Evolutionary conservation across 2,797 vertebrate genomes (phyloP).

Genomic region (Rhinoraja longicauda): DNA sequence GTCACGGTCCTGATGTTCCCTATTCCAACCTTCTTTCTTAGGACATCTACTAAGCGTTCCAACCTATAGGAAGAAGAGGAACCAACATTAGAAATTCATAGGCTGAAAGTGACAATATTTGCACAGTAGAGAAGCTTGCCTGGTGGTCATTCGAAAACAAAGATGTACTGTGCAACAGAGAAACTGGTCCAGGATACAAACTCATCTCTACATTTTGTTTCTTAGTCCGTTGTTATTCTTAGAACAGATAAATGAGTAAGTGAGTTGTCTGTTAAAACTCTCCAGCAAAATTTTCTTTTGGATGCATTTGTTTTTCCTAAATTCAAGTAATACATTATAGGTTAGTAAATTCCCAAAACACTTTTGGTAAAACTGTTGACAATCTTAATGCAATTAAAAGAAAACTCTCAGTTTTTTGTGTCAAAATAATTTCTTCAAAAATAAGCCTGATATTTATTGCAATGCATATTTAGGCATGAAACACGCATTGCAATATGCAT

Average conservation of each 20-base stretch:
- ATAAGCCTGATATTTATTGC: neutral
- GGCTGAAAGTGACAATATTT: conserved; percentile 59
- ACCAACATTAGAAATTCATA: conserved; percentile 55
- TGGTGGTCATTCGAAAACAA: conserved; percentile 56
- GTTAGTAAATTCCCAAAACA: neutral
- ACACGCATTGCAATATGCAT: too few species aligned
- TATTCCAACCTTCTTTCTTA: conserved; percentile 90
- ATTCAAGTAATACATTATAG: neutral
- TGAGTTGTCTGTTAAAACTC: neutral
- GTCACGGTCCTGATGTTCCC: conserved; percentile 83
- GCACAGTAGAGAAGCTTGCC: conserved; percentile 52
- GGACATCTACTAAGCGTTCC: conserved; percentile 89
- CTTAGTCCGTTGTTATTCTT: neutral
- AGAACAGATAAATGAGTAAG: neutral
- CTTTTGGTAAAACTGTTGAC: neutral
- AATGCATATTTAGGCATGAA: neutral
- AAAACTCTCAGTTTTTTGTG: neutral
- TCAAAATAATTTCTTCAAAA: neutral
- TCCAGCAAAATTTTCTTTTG: neutral
- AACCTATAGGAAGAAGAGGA: conserved; percentile 63
- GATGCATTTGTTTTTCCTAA: neutral
- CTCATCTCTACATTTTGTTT: conserved; percentile 44
- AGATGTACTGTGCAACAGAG: conserved; percentile 54
- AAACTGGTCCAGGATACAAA: conserved; percentile 51
- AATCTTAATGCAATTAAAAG: neutral